These are phyloP conservation scores for Hylaea fasciaria DNA, from an alignment of 2,888 invertebrate genomes.

Conservation along the genomic window DNA sequence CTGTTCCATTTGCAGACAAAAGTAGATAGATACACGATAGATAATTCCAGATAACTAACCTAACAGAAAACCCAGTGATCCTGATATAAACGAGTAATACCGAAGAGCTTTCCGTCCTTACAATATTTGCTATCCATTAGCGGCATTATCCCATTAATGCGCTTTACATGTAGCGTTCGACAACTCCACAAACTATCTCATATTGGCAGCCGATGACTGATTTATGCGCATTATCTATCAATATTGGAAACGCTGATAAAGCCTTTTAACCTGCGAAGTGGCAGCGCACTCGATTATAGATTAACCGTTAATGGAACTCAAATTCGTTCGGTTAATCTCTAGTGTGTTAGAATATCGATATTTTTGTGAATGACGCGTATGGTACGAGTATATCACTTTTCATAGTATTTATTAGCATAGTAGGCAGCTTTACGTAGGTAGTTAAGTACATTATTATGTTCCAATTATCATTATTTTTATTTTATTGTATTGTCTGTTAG, in stretches of 20 bases:
- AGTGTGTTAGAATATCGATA: constrained; percentile 11
- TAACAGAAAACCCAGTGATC: constrained; percentile 3
- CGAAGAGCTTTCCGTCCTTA: constrained; percentile 28
- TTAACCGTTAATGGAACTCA: constrained; percentile 42
- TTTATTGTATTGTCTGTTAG: too few species aligned
- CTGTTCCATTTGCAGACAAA: too few species aligned
- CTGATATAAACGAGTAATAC: constrained; percentile 21
- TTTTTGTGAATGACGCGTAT: too few species aligned
- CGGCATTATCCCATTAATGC: constrained; percentile 64
- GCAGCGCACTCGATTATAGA: constrained; percentile 37
- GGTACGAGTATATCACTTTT: too few species aligned
- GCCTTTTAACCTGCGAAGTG: constrained; percentile 35
- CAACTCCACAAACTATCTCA: constrained; percentile 33
- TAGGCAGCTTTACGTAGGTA: too few species aligned
- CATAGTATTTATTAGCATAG: too few species aligned
- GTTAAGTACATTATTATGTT: too few species aligned
- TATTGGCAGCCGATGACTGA: constrained; percentile 40
- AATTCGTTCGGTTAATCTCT: constrained; percentile 35
- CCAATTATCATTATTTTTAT: too few species aligned
- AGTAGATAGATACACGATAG: not conserved
- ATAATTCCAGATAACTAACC: not conserved
- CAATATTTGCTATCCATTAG: constrained; percentile 71
- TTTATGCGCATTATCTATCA: constrained; percentile 44
- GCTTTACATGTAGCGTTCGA: constrained; percentile 61
- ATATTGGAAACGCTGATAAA: constrained; percentile 43